A percentile compares a stretch with the other conserved stretches of the same genome.
Conservation (phyloP, 2,797 vertebrate genomes). For the Poeciliopsis paucimaculata region DNA sequence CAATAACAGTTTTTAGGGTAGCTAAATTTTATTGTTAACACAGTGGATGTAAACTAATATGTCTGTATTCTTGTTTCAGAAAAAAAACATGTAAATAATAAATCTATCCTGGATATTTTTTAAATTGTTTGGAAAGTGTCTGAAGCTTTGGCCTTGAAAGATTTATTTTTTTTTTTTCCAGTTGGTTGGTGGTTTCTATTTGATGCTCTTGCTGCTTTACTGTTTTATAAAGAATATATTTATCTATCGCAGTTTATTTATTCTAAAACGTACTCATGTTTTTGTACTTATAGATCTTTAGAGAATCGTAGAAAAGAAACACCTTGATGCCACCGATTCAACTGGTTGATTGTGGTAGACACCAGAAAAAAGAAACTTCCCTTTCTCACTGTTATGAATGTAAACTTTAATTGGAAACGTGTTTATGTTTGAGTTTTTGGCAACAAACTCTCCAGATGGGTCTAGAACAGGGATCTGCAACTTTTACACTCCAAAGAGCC, state of each 20-base stretch:
- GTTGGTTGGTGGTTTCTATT: too few species aligned
- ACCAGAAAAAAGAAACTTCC: background rate
- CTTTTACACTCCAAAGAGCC: too few species aligned
- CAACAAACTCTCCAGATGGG: background rate
- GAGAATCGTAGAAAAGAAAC: background rate
- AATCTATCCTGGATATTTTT: conserved; percentile 1
- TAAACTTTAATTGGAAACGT: background rate
- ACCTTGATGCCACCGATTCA: background rate
- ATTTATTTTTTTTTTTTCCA: background rate
- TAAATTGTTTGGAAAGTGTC: background rate
- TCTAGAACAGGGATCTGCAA: background rate
- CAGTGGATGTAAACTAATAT: background rate
- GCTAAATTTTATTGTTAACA: background rate
- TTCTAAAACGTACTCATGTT: background rate
- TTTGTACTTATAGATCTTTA: background rate
- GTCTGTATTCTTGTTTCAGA: background rate
- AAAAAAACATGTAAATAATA: conserved; percentile 4
- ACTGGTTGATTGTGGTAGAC: background rate
- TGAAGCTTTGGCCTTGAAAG: background rate
- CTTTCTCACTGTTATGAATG: background rate
- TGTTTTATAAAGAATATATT: background rate
- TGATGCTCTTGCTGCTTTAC: background rate
- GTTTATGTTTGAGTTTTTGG: background rate
- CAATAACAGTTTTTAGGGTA: conserved; percentile 38
- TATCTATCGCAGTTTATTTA: background rate